Conservation (phyloP, 2,888 invertebrate species). For the Cephalotes varians region DNA sequence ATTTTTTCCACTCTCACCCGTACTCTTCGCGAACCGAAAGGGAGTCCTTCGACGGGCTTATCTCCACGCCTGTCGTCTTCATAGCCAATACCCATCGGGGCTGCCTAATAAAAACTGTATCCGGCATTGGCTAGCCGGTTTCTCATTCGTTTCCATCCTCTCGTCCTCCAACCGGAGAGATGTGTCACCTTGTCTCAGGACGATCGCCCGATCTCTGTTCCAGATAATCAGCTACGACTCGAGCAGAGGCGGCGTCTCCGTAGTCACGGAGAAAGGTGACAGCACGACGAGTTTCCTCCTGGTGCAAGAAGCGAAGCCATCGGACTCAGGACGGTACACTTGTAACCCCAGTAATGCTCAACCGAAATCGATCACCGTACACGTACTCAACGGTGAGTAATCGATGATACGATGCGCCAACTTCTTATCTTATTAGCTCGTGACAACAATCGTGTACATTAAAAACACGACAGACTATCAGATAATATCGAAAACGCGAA, state of each 20-base stretch:
- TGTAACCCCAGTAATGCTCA: conserved; percentile 98
- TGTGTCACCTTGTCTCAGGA: conserved; percentile 42
- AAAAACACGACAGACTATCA: not conserved
- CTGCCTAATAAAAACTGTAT: conserved; percentile 61
- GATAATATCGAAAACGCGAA: not conserved
- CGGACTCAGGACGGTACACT: conserved; percentile 96
- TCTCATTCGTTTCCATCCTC: conserved; percentile 21
- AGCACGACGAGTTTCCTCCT: conserved; percentile 96
- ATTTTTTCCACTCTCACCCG: conserved; percentile 30
- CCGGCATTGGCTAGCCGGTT: conserved; percentile 31
- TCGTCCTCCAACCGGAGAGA: not conserved
- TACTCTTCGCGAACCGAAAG: conserved; percentile 17
- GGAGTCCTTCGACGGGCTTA: conserved; percentile 52
- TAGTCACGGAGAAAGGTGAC: conserved; percentile 96
- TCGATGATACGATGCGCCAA: conserved; percentile 9
- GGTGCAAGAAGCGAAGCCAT: conserved; percentile 94
- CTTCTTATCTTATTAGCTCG: not conserved
- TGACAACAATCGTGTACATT: not conserved
- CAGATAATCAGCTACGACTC: conserved; percentile 98
- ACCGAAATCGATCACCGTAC: conserved; percentile 95
- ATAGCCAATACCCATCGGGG: conserved; percentile 30
- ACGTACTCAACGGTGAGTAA: conserved; percentile 96
- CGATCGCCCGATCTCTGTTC: conserved; percentile 77
- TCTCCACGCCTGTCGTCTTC: conserved; percentile 44
- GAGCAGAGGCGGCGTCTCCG: conserved; percentile 95